These are phyloP conservation scores for Synanthedon andrenaeformis DNA, from an alignment of 2,888 invertebrate genomes.

Conservation along the genomic window DNA sequence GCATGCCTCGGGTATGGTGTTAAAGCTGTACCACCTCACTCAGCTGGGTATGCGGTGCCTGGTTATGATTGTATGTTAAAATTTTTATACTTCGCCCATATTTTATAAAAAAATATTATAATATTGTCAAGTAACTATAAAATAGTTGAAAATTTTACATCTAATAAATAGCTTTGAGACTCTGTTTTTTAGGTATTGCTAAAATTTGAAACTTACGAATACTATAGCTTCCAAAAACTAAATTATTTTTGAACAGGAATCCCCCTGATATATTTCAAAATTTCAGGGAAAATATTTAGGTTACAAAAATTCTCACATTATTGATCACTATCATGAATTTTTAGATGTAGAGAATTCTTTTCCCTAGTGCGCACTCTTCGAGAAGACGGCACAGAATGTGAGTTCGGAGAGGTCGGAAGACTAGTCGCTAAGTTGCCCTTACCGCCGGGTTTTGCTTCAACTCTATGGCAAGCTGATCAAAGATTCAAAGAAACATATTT, in stretches of 20 bases:
- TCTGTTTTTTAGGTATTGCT: too few species aligned
- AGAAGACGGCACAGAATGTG: conserved; percentile 77
- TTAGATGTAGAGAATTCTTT: too few species aligned
- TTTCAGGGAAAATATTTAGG: too few species aligned
- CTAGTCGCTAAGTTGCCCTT: conserved; percentile 87
- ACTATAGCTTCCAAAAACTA: too few species aligned
- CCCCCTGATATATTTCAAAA: too few species aligned
- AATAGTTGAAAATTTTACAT: too few species aligned
- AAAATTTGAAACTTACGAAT: too few species aligned
- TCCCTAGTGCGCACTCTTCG: conserved; percentile 40
- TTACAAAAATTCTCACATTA: too few species aligned
- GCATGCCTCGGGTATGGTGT: conserved; percentile 84
- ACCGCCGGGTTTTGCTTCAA: conserved; percentile 89
- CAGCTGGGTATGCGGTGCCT: conserved; percentile 88
- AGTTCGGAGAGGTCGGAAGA: conserved; percentile 81
- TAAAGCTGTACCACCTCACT: conserved; percentile 76
- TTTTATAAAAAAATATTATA: background rate
- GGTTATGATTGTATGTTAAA: conserved; percentile 82
- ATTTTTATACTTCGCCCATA: background rate
- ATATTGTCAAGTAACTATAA: background rate
- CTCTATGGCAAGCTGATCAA: conserved; percentile 84
- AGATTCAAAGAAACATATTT: conserved; percentile 87
- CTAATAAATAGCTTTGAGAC: too few species aligned
- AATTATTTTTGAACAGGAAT: too few species aligned
- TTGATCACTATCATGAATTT: too few species aligned